Evolutionary conservation across 2,113 vertebrate species (phyloP).

Genomic region (Cynoglossus semilaevis): DNA sequence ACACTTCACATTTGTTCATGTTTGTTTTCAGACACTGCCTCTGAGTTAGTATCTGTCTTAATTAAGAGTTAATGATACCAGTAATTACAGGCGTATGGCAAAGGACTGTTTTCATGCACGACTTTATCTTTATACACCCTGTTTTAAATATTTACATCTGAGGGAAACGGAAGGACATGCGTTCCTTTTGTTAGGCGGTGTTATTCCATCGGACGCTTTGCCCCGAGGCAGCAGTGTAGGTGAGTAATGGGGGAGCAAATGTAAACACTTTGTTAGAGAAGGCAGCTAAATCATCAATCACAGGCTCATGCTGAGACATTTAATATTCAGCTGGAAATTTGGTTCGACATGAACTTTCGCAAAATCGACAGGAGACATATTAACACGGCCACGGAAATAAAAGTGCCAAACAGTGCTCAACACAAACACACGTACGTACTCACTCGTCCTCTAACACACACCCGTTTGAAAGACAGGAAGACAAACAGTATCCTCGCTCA

Average conservation of each 20-base stretch:
- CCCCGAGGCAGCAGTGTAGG: slow-evolving; percentile 54
- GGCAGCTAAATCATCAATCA: slow-evolving; percentile 68
- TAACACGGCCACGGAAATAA: slow-evolving; percentile 32
- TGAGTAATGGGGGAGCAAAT: slow-evolving; percentile 67
- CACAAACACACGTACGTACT: slow-evolving; percentile 3
- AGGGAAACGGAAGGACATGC: slow-evolving; percentile 32
- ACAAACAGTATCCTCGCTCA: slow-evolving; percentile 58
- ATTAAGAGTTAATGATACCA: slow-evolving; percentile 1
- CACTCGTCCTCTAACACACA: not conserved
- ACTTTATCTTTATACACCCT: not conserved
- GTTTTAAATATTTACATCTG: slow-evolving; percentile 3
- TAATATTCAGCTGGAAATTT: slow-evolving; percentile 57
- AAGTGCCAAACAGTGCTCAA: slow-evolving; percentile 32
- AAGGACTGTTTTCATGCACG: slow-evolving; percentile 3
- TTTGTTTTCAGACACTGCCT: slow-evolving; percentile 12
- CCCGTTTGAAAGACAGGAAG: slow-evolving; percentile 47
- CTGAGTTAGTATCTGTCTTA: not conserved
- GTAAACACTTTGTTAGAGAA: slow-evolving; percentile 58
- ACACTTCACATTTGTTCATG: slow-evolving; percentile 10
- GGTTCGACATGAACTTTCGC: slow-evolving; percentile 46
- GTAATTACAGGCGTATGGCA: not conserved
- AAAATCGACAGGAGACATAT: slow-evolving; percentile 58
- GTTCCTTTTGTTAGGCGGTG: slow-evolving; percentile 50
- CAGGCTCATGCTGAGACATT: slow-evolving; percentile 40
- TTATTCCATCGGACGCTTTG: slow-evolving; percentile 42